Conservation (phyloP, 2,888 invertebrate genomes). For the Malacosoma neustria region DNA sequence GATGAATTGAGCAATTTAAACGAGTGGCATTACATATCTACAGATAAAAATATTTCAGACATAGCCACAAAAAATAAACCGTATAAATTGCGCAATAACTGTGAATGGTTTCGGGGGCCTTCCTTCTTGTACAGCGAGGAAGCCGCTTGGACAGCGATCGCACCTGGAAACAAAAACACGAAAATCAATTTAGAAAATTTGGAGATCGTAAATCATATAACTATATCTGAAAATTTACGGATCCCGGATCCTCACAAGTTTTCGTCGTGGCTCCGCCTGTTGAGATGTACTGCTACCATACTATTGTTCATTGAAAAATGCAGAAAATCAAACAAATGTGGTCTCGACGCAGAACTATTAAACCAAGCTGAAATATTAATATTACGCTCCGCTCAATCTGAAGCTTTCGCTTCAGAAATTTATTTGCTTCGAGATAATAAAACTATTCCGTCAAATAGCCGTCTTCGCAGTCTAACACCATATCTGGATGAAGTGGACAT, state of each 20-base stretch:
- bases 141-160: background rate
- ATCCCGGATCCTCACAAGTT: slow-evolving; percentile 3
- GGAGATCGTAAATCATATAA: background rate
- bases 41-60: slow-evolving; percentile 5
- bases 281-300: slow-evolving; percentile 1
- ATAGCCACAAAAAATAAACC: slow-evolving; percentile 1
- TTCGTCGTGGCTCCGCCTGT: slow-evolving; percentile 4
- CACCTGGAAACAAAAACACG: background rate
- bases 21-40: slow-evolving; percentile 8
- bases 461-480: slow-evolving; percentile 2
- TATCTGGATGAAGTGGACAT: slow-evolving; percentile 9
- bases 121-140: background rate
- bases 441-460: background rate
- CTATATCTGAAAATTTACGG: background rate
- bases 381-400: background rate
- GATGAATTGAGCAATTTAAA: slow-evolving; percentile 5
- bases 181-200: background rate
- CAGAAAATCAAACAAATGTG: background rate
- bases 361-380: slow-evolving; percentile 1
- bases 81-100: background rate
- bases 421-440: background rate
- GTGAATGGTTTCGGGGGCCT: slow-evolving; percentile 2
- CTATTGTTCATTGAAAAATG: slow-evolving; percentile 4
- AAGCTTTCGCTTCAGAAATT: slow-evolving; percentile 1
- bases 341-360: background rate